phyloP scores from a whole-genome alignment of 2,113 vertebrate species.

The Macroglossus sobrinus region DNA sequence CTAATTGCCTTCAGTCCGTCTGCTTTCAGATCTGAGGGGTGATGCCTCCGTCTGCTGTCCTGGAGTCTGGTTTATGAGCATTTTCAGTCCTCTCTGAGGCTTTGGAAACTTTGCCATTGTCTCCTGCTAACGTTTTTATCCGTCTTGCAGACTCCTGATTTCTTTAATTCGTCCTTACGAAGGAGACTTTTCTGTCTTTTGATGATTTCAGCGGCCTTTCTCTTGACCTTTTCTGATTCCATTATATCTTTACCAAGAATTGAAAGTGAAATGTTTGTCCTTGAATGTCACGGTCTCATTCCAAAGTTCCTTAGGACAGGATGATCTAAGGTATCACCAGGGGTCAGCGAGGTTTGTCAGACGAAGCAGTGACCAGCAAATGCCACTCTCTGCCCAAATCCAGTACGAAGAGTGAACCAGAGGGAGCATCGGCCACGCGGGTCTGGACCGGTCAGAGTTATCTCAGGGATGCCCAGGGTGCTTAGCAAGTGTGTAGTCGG shows the following conservation, averaged over 20 bases:
- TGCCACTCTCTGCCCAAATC: background rate
- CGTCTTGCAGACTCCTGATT: slow-evolving; percentile 39
- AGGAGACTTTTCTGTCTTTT: slow-evolving; percentile 24
- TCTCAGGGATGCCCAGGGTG: background rate
- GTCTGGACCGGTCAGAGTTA: background rate
- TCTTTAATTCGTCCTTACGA: slow-evolving; percentile 24
- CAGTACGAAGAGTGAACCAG: background rate
- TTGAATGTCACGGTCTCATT: background rate
- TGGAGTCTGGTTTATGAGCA: background rate
- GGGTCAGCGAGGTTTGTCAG: background rate
- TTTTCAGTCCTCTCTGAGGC: background rate
- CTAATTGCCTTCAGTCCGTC: background rate
- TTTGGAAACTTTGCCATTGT: background rate
- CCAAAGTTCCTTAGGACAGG: background rate
- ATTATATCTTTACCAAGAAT: slow-evolving; percentile 36
- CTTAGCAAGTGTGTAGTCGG: background rate
- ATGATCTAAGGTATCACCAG: background rate
- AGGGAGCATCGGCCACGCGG: background rate
- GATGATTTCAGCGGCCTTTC: slow-evolving; percentile 6
- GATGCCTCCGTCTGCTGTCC: background rate
- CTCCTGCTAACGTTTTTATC: slow-evolving; percentile 32
- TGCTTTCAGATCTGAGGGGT: background rate
- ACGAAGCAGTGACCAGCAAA: background rate
- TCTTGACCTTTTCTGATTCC: slow-evolving; percentile 37
- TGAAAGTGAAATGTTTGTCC: slow-evolving; percentile 34